These are phyloP conservation scores for Sarcophaga rosellei DNA, from an alignment of 2,888 invertebrate genomes.

Conservation along the genomic window DNA sequence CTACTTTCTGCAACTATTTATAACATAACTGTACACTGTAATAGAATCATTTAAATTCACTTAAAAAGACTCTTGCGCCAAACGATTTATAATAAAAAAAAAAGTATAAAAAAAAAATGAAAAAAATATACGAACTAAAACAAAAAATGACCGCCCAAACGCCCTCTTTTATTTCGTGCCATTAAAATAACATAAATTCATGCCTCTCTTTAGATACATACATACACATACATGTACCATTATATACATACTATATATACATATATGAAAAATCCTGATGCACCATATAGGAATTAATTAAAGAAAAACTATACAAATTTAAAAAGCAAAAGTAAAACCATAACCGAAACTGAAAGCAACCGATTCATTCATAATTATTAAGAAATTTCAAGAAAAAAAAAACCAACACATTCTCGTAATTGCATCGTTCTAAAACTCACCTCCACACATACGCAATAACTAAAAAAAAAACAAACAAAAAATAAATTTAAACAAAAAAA, in stretches of 20 bases:
- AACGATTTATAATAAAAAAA: background rate
- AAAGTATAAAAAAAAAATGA: background rate
- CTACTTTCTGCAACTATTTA: too few relatives aligned
- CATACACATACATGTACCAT: background rate
- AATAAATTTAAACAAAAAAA: slow-evolving; percentile 9
- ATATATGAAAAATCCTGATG: slow-evolving; percentile 50
- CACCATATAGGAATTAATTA: slow-evolving; percentile 57
- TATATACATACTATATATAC: background rate
- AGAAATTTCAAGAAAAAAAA: background rate
- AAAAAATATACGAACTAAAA: background rate
- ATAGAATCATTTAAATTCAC: slow-evolving; percentile 31
- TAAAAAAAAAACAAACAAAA: background rate
- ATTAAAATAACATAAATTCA: slow-evolving; percentile 7
- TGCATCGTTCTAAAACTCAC: slow-evolving; percentile 22
- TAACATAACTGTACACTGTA: background rate
- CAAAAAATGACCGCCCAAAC: slow-evolving; percentile 7
- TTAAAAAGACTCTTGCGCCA: slow-evolving; percentile 15
- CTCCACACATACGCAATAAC: too few relatives aligned
- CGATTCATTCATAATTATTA: background rate
- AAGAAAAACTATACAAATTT: background rate
- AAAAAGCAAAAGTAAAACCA: slow-evolving; percentile 11
- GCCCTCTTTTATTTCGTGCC: slow-evolving; percentile 21
- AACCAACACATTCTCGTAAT: slow-evolving; percentile 4
- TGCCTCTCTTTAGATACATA: background rate
- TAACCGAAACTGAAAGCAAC: background rate